Evolutionary conservation across 2,888 invertebrate species (phyloP), one percentile per base, ranked within the genome.

Genomic region (Brachycybe producta): DNA sequence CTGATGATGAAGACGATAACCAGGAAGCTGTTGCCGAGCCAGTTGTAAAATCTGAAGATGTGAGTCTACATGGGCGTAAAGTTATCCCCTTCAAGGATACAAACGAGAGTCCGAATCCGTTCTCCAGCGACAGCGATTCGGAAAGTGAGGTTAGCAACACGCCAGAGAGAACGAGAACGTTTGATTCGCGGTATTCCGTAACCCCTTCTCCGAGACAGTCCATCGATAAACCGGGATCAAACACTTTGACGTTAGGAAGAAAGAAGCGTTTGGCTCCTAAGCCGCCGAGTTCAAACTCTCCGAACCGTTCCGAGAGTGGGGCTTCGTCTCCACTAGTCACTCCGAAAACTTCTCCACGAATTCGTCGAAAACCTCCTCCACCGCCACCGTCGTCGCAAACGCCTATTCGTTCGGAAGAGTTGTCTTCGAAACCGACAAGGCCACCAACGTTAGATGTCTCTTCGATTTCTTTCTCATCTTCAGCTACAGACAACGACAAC

Each of bases 201-300:
- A 32, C 32, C 32, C 32, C 11, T n/a, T n/a, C n/a, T n/a, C 11
- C 32, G 32, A 11, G 11, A 11, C n/a, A 32, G 32, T 32, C n/a
- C n/a, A n/a, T n/a, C n/a, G n/a, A n/a, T n/a, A n/a, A n/a, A n/a
- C n/a, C n/a, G n/a, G n/a, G n/a, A n/a, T n/a, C n/a, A n/a, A n/a
- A n/a, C n/a, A n/a, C n/a, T n/a, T n/a, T n/a, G n/a, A n/a, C n/a
- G n/a, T n/a, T n/a, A n/a, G n/a, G n/a, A n/a, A n/a, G 61, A 38
- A 66, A 66, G 54, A 61, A 55, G 32, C 57, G 62, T 19, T 58
- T 61, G 34, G 66, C 66, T 43, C 67, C 68, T 17, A 61, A 65
- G n/a, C 68, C 69, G 4, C 66, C 66, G 11, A 55, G 58, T 0
- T n/a, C n/a, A n/a, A n/a, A n/a, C n/a, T n/a, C n/a, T n/a, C n/a